Evolutionary conservation across 2,113 vertebrate species (phyloP), one percentile per base, ranked within the genome.

Genomic region (Proterorhinus semilunaris): DNA sequence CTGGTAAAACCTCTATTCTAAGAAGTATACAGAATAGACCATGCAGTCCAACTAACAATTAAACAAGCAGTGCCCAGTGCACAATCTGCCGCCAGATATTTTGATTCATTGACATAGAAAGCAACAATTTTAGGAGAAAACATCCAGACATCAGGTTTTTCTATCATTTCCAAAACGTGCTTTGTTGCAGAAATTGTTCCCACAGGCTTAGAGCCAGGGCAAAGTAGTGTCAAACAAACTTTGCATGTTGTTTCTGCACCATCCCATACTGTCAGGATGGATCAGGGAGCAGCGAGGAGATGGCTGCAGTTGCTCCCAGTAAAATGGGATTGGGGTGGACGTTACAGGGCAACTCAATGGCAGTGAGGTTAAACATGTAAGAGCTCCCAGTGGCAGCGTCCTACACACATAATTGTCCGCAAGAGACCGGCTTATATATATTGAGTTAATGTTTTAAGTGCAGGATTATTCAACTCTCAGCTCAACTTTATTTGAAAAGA

Each of bases 161-260:
- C 69, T 1, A 62, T 76, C 72, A 1, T 77, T 65, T 61, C 67
- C 52, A 61, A 62, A 62, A 62, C 8, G 0, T 47, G 7, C 7
- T 10, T 21, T 21, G 5, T 59, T 17, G 55, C 2, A 11, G 59
- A 8, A 17, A 66, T 10, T 42, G 44, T 53, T n/a, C 57, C 12
- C 47, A 0, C 9, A 43, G 50, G 51, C 64, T 61, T 27, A 4
- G 49, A 44, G 42, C 69, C 55, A 53, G 48, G 66, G 15, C 5
- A 15, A 62, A 80, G 11, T 44, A 59, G 62, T 48, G 71, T 48
- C 50, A 80, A 52, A 58, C 68, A 70, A 50, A 71, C 65, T 74
- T 42, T 45, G 53, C 17, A n/a, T 75, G 42, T 58, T 55, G 62
- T 71, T 62, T 69, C 71, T 46, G 9, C 42, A 42, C 10, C 17